A percentile compares a stretch with the other conserved stretches of the same genome.
phyloP scores from a whole-genome alignment of 2,888 invertebrate species.

The Eupithecia pulchellata region DNA sequence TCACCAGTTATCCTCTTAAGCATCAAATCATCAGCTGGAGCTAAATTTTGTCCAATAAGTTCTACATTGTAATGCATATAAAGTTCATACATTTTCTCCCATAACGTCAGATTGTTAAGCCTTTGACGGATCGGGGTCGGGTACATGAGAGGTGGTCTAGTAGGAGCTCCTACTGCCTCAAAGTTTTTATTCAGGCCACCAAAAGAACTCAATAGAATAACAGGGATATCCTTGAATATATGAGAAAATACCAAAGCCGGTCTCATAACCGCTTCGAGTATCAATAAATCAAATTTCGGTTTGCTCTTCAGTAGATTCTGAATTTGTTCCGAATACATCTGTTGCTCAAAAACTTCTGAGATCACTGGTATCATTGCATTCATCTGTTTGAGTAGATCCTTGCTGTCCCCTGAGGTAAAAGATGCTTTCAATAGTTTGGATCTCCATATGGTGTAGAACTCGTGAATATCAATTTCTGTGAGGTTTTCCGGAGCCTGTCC shows the following conservation, averaged over 20 bases:
- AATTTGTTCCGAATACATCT: slow-evolving; percentile 24
- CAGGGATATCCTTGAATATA: slow-evolving; percentile 42
- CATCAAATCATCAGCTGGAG: slow-evolving; percentile 34
- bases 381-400: slow-evolving; percentile 28
- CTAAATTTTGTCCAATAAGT: slow-evolving; percentile 8
- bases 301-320: slow-evolving; percentile 33
- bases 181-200: slow-evolving; percentile 4
- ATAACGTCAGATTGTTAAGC: slow-evolving; percentile 28
- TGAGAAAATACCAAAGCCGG: slow-evolving; percentile 40
- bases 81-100: slow-evolving; percentile 36
- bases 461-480: slow-evolving; percentile 63
- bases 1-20: slow-evolving; percentile 46
- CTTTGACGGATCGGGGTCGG: slow-evolving; percentile 22
- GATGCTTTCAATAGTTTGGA: slow-evolving; percentile 16
- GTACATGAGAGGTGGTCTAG: slow-evolving; percentile 27
- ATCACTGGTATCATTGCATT: slow-evolving; percentile 3
- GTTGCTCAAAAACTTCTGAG: slow-evolving; percentile 8
- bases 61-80: slow-evolving; percentile 23
- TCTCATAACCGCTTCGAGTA: slow-evolving; percentile 43
- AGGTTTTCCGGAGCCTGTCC: slow-evolving; percentile 60
- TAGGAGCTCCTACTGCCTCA: slow-evolving; percentile 32
- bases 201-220: slow-evolving; percentile 44
- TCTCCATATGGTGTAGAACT: slow-evolving; percentile 52
- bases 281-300: slow-evolving; percentile 45
- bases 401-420: slow-evolving; percentile 19